Evolutionary conservation across 1,140 invertebrate species (phyloP), one percentile per base, ranked within the genome.

Genomic region (Lerema accius): DNA sequence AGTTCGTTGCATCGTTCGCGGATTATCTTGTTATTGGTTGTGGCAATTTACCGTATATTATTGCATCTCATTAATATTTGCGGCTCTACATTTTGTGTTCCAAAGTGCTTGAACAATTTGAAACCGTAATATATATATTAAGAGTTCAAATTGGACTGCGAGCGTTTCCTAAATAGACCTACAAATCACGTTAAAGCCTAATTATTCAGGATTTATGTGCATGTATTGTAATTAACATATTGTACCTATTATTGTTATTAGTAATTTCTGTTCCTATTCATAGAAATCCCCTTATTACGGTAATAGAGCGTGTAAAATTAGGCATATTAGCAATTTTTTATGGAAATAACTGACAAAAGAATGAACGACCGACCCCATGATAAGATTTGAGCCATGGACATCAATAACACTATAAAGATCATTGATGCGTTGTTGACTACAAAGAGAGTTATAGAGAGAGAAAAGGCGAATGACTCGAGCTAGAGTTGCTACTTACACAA

Each of bases 111-210:
- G n/a, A n/a, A n/a, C 11, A 49, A 28, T 9, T 14, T 32, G 9
- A 13, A 48, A 4, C 19, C 11, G n/a, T 26, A 0, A 0, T 4
- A 3, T 9, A 26, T 19, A 28, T 0, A 10, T 0, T 11, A 13
- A 32, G 11, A 9, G 17, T 40, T n/a, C 3, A 23, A 13, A 11
- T 40, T 40, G 7, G 16, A 11, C 10, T 19, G n/a, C 9, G 19
- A 17, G n/a, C 16, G 39, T 19, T 37, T 4, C 43, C n/a, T 0
- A 13, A 51, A 40, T 40, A n/a, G 10, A 39, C 16, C 32, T 19
- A 53, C 49, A 53, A 53, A 53, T 53, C 49, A 53, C 6, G n/a
- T 5, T 51, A 35, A 51, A 39, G 49, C 35, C 49, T 51, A 37
- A 51, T 51, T 51, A 51, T 39, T 51, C 4, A 51, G 49, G 49